Evolutionary conservation across 2,888 invertebrate genomes (phyloP), one percentile per base, ranked within the genome.

Genomic region (Drosophila neonasuta): DNA sequence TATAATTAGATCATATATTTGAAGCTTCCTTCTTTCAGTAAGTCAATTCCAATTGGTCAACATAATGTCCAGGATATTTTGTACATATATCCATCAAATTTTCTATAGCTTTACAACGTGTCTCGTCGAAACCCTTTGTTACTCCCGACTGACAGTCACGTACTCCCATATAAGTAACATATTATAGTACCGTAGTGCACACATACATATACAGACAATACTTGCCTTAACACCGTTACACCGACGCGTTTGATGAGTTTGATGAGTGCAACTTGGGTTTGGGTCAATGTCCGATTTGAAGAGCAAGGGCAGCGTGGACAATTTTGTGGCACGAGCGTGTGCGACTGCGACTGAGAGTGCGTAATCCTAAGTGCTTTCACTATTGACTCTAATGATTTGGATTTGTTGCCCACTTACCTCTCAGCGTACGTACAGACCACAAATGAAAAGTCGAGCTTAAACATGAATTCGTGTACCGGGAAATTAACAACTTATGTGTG

Each of bases 361-460:
- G 36, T 36, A 36, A 36, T 36, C 36, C 36, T 36, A 36, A 42
- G 42, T 42, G 13, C 10, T 42, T 17, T 42, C 15, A 17, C 42
- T 42, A 17, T 17, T 42, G 42, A n/a, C 36, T 36, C 36, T 36
- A 36, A 36, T 36, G 36, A 36, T 36, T 36, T 36, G 36, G 36
- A 36, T 36, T n/a, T 36, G 36, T 36, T n/a, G 36, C n/a, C 3
- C n/a, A 36, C 24, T 36, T 36, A n/a, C 24, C 24, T 24, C 24
- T 36, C n/a, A n/a, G n/a, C n/a, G n/a, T n/a, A n/a, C n/a, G n/a
- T n/a, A n/a, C n/a, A n/a, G n/a, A n/a, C n/a, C n/a, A n/a, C n/a
- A 36, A 36, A 36, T n/a, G 36, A n/a, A 36, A n/a, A 36, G 36
- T 36, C 10, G 9, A 32, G 3, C 36, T 5, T n/a, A 4, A 36